Conservation (phyloP, 2,113 vertebrate genomes). For the Pterocles burchelli region DNA sequence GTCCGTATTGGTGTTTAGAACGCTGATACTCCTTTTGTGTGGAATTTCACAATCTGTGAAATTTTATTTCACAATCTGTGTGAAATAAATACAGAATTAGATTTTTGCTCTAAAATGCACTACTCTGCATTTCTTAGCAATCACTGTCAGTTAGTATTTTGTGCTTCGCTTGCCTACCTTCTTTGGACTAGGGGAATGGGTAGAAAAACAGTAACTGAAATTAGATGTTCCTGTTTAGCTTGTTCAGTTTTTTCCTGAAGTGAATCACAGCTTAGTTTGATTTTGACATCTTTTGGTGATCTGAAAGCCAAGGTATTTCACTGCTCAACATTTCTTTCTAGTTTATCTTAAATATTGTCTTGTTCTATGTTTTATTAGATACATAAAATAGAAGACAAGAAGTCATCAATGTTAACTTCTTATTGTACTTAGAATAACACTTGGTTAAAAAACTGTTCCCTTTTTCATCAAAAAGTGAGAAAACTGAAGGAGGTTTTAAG, state of each 20-base stretch:
- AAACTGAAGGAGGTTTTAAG: background rate
- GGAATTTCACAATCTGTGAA: background rate
- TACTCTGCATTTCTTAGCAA: background rate
- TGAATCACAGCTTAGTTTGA: background rate
- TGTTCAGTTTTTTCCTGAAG: background rate
- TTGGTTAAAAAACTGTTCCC: background rate
- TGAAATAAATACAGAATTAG: background rate
- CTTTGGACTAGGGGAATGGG: background rate
- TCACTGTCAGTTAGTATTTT: background rate
- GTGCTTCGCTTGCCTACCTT: background rate
- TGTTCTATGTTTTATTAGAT: background rate
- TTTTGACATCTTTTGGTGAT: background rate
- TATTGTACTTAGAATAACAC: background rate
- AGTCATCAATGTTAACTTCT: background rate
- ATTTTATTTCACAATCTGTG: background rate
- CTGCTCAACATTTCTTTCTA: background rate
- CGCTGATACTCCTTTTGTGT: background rate
- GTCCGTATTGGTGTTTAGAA: background rate
- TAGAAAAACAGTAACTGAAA: background rate
- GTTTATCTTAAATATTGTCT: background rate
- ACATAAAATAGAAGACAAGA: background rate
- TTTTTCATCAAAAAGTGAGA: background rate
- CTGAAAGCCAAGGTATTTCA: background rate
- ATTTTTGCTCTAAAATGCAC: background rate
- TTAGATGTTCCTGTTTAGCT: slow-evolving; percentile 1